Percentiles rank a stretch among this genome's conserved stretches.
Conservation (phyloP, 1,140 invertebrate genomes). For the Zaprionus kolodkinae region DNA sequence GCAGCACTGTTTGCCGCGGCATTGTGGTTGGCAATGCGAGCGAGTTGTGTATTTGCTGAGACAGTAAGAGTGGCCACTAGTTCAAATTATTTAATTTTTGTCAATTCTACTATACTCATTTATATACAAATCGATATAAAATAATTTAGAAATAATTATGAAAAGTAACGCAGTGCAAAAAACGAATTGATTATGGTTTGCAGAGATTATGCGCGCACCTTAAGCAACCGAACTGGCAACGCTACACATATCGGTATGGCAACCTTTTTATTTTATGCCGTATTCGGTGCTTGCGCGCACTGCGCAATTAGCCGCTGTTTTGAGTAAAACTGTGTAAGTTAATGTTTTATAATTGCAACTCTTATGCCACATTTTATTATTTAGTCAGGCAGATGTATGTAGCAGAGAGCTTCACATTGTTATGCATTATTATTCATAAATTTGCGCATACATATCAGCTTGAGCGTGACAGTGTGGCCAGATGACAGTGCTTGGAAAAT, state of each 20-base stretch:
- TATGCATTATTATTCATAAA: background rate
- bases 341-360: background rate
- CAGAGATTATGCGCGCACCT: background rate
- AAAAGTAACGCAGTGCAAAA: background rate
- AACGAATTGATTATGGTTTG: too few relatives aligned
- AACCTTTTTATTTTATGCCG: background rate
- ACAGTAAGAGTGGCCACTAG: background rate
- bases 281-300: background rate
- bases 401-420: background rate
- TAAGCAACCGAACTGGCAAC: background rate
- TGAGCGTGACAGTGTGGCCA: conserved; percentile 12
- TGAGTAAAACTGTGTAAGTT: background rate
- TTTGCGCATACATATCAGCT: background rate
- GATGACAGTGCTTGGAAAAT: background rate
- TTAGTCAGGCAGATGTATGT: background rate
- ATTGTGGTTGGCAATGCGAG: background rate
- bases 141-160: background rate
- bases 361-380: background rate
- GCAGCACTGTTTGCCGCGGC: background rate
- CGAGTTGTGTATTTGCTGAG: background rate
- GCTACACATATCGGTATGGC: background rate
- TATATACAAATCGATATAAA: background rate
- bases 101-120: background rate
- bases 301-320: background rate
- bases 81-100: background rate